Evolutionary conservation across 2,888 invertebrate species (phyloP), one percentile per base, ranked within the genome.

Genomic region (Philonicus albiceps): DNA sequence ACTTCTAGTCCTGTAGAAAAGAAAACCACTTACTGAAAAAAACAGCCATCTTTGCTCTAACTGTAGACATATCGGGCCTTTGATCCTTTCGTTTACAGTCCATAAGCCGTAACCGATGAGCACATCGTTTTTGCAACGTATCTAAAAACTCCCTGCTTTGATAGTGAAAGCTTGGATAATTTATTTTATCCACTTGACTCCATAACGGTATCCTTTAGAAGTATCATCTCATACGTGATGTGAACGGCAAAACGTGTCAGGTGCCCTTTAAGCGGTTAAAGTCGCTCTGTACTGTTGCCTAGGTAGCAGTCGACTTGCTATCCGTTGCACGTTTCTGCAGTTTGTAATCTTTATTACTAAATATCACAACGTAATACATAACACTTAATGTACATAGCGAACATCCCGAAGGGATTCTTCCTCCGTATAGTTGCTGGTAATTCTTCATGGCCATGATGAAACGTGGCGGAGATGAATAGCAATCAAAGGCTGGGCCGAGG

Each of bases 291-390:
- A 74, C 30, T 49, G 49, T 73, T 85, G 49, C 75, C 30, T 85
- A 85, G 40, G 27, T 49, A 43, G 73, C 31, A 30, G 49, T 4
- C 11, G 74, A 53, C 34, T 85, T 37, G 27, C n/a, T 27, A 85
- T n/a, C 43, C 73, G n/a, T n/a, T 22, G 84, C 85, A 85, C 85
- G 85, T 85, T 19, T 31, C 34, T 85, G 75, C 75, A 53, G 85
- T 85, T 85, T 85, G 85, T 85, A 75, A 85, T 85, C 85, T 85
- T 85, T 85, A 85, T 85, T 85, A 74, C 85, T 74, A 73, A 85
- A 73, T 85, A 85, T 85, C 43, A 73, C 74, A 85, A 74, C 84
- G 83, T 83, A 64, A 85, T 73, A 85, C 84, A 85, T 72, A 73
- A 73, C 84, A 85, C 73, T 73, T 85, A 73, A 85, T 43, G 73